These are phyloP conservation scores for Callimorpha dominula DNA, from an alignment of 2,888 invertebrate species.

Conservation along the genomic window DNA sequence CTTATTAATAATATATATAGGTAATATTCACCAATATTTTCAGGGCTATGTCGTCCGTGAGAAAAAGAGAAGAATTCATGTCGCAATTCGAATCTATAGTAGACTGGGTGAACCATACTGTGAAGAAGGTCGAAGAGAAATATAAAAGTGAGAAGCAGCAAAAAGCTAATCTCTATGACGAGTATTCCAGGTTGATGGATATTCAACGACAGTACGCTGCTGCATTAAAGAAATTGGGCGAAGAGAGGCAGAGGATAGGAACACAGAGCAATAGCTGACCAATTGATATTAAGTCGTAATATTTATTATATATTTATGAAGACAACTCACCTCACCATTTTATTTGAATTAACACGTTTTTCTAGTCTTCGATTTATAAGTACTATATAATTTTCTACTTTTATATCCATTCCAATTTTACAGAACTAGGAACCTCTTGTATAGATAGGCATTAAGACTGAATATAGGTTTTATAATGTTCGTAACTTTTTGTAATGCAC, in stretches of 20 bases:
- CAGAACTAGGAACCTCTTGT: slow-evolving; percentile 25
- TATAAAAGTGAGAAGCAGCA: slow-evolving; percentile 75
- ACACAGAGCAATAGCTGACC: slow-evolving; percentile 49
- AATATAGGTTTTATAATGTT: slow-evolving; percentile 63
- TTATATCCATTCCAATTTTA: slow-evolving; percentile 54
- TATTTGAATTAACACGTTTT: slow-evolving; percentile 34
- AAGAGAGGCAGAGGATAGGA: slow-evolving; percentile 69
- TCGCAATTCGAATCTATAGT: slow-evolving; percentile 96
- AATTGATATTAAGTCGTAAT: slow-evolving; percentile 25
- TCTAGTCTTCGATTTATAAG: slow-evolving; percentile 46
- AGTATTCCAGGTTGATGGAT: slow-evolving; percentile 78
- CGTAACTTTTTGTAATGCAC: slow-evolving; percentile 38
- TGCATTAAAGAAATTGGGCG: slow-evolving; percentile 76
- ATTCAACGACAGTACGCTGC: slow-evolving; percentile 82
- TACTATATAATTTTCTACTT: slow-evolving; percentile 56
- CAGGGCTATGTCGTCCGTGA: slow-evolving; percentile 93
- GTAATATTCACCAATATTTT: slow-evolving; percentile 26
- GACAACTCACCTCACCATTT: slow-evolving; percentile 35
- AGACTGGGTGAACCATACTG: slow-evolving; percentile 95
- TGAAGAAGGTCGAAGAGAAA: slow-evolving; percentile 90
- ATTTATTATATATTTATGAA: slow-evolving; percentile 15
- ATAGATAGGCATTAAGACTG: slow-evolving; percentile 69
- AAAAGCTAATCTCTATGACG: slow-evolving; percentile 70
- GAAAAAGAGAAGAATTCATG: slow-evolving; percentile 95
- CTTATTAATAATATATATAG: neutral